Evolutionary conservation across 2,888 invertebrate genomes (phyloP).

Genomic region (Meiosimyza platycephala): DNA sequence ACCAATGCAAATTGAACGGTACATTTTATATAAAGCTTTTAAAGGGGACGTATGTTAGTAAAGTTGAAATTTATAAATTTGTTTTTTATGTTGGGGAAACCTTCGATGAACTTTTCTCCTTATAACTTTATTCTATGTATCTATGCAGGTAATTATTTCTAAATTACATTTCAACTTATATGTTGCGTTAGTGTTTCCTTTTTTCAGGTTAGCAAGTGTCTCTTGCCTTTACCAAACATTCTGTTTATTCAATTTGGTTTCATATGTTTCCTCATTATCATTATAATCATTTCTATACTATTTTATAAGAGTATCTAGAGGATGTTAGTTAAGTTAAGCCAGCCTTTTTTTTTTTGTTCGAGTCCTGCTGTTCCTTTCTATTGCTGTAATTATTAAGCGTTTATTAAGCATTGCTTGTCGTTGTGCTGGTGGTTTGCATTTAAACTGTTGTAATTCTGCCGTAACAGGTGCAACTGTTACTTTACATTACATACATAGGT

Average conservation of each 20-base stretch:
- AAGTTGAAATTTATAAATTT: no score
- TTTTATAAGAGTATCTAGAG: not conserved
- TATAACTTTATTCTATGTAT: no score
- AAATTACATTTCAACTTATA: no score
- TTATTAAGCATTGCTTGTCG: not conserved
- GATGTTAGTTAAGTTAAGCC: not conserved
- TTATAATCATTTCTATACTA: not conserved
- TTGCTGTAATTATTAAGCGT: conserved; percentile 12
- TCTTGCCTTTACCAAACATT: not conserved
- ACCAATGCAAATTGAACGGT: no score
- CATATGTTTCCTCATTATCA: not conserved
- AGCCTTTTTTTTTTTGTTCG: not conserved
- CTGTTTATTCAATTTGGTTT: conserved; percentile 5
- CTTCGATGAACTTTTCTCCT: no score
- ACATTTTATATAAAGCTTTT: no score
- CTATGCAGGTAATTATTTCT: no score
- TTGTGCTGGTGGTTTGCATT: conserved; percentile 3
- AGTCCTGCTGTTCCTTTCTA: not conserved
- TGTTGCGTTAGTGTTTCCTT: no score
- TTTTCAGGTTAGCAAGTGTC: conserved; percentile 6
- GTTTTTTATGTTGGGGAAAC: no score
- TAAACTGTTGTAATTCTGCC: not conserved
- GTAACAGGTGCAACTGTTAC: conserved; percentile 2
- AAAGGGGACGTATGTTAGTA: no score
- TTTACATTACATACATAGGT: not conserved